These are phyloP conservation scores for Mastigias papua DNA, from an alignment of 30 jellyfish, hydroid and myxozoan genomes.

Conservation along the genomic window DNA sequence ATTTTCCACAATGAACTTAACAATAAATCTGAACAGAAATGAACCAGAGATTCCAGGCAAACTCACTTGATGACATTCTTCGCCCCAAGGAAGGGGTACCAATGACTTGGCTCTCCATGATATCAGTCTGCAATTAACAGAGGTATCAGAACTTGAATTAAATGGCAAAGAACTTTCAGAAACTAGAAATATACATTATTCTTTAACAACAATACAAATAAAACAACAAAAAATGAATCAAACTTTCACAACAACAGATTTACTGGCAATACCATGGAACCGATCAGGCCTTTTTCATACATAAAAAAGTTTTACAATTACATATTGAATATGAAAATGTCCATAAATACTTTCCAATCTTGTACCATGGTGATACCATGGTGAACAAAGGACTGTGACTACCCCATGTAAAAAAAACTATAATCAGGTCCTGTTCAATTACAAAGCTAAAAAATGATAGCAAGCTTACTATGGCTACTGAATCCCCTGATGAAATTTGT, in stretches of 20 bases:
- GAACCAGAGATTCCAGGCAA: not conserved
- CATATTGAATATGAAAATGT: too few species aligned
- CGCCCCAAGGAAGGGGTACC: constrained; percentile 28
- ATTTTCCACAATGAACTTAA: too few species aligned
- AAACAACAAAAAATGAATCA: not conserved
- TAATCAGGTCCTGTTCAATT: not conserved
- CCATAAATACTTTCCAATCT: too few species aligned
- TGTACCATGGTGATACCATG: too few species aligned
- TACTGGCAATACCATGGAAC: too few species aligned
- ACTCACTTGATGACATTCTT: constrained; percentile 25
- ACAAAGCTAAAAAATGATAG: not conserved
- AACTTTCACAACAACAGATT: too few species aligned
- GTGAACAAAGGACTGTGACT: too few species aligned
- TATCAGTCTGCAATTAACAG: not conserved
- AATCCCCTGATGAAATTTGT: constrained; percentile 62
- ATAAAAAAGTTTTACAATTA: too few species aligned
- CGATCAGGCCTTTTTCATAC: too few species aligned
- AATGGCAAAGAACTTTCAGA: not conserved
- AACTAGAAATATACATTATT: not conserved
- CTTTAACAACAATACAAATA: not conserved
- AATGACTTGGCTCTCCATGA: not conserved
- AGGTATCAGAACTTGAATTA: not conserved
- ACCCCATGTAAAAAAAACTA: too few species aligned
- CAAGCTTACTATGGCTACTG: constrained; percentile 24
- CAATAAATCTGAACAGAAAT: too few species aligned